These are phyloP conservation scores for Araneus ventricosus DNA, from an alignment of 1,140 invertebrate genomes.

Conservation along the genomic window DNA sequence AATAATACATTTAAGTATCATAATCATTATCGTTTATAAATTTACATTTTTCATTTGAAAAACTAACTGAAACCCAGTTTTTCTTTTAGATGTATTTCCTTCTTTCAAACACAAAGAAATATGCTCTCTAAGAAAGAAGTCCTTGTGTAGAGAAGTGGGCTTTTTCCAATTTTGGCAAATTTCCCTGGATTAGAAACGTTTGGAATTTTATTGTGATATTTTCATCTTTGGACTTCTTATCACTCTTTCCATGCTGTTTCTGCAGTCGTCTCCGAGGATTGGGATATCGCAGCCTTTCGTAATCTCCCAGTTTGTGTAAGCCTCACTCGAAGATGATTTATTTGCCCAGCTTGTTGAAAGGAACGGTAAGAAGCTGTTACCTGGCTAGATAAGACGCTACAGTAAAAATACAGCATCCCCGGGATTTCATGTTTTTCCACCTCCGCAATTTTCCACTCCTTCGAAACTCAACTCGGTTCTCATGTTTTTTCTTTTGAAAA, in stretches of 20 bases:
- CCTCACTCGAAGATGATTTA: conserved; percentile 15
- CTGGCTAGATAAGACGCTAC: neutral
- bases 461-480: neutral
- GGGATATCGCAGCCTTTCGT: neutral
- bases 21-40: too few relatives aligned
- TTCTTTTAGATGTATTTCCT: too few relatives aligned
- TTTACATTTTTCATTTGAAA: too few relatives aligned
- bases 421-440: conserved; percentile 18
- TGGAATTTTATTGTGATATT: conserved; percentile 12
- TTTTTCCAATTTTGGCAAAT: neutral
- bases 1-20: too few relatives aligned
- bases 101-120: too few relatives aligned
- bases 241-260: neutral
- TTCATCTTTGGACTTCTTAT: neutral
- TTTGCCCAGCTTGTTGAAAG: neutral
- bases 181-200: neutral
- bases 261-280: neutral
- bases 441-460: neutral
- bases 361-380: neutral
- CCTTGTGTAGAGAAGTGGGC: too few relatives aligned
- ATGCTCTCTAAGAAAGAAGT: too few relatives aligned
- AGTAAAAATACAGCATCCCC: neutral
- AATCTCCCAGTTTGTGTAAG: neutral
- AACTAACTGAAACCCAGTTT: too few relatives aligned
- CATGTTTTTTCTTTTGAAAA: neutral